A percentile compares a stretch with the other conserved stretches of the same genome.
phyloP scores from a whole-genome alignment of 2,797 vertebrate genomes.

The Remorina albescens region DNA sequence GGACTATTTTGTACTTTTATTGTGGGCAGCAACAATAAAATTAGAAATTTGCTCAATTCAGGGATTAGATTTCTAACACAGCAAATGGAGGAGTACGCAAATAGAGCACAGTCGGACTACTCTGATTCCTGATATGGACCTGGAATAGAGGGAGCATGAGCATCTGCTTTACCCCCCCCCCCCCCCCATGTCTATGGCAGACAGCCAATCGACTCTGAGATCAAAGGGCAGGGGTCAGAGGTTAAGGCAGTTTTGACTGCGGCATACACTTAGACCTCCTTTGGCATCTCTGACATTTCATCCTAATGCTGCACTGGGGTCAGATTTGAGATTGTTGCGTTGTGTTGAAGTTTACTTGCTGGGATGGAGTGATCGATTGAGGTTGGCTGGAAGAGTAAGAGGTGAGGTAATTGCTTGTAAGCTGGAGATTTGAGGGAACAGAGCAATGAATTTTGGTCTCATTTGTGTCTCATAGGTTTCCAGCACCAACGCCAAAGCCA shows the following conservation, averaged over 20 bases:
- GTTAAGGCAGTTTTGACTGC: conserved; percentile 38
- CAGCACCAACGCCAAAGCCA: neutral
- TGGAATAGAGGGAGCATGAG: neutral
- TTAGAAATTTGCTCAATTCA: too few species aligned
- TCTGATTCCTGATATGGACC: conserved; percentile 13
- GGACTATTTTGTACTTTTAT: too few species aligned
- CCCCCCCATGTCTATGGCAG: conserved; percentile 38
- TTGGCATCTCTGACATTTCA: conserved; percentile 30
- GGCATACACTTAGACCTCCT: conserved; percentile 10
- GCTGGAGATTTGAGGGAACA: conserved; percentile 48
- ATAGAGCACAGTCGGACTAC: neutral
- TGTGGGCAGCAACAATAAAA: too few species aligned
- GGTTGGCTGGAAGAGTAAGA: conserved; percentile 44
- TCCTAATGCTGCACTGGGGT: conserved; percentile 46
- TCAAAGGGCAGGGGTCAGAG: conserved; percentile 59
- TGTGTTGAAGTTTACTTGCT: conserved; percentile 20
- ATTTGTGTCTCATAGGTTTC: conserved; percentile 22
- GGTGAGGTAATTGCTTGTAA: conserved; percentile 66
- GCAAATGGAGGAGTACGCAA: neutral
- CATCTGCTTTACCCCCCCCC: conserved; percentile 12
- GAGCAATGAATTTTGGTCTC: conserved; percentile 41
- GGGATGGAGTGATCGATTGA: conserved; percentile 53
- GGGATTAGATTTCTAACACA: too few species aligned
- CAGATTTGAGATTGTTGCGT: conserved; percentile 39
- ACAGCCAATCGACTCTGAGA: conserved; percentile 61